Base-by-base conservation (phyloP, 1,140 invertebrate genomes). In the Polypedilum vanderplanki region DNA sequence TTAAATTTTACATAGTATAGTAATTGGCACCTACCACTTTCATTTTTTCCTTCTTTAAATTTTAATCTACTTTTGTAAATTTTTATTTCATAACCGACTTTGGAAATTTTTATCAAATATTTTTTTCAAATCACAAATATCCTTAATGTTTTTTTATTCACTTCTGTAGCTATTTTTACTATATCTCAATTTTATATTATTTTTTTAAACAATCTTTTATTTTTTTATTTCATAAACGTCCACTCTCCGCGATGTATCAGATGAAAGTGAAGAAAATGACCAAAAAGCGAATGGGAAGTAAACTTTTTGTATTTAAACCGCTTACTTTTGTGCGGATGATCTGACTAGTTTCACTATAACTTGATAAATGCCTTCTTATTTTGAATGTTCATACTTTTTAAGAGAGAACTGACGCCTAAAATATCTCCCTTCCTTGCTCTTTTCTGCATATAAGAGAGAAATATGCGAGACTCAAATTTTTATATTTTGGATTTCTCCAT, bases 311-410 rank as follows among this genome's bases (percentile, higher is more conserved):
- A n/a, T n/a, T n/a, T n/a, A n/a, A n/a, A n/a, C n/a, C n/a, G n/a
- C n/a, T 57, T 15, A 33, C 24, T 33, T 33, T 33, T 33, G 5
- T 33, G 46, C n/a, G 46, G 65, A 70, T 17, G 20, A 70, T 17
- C 65, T 70, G 65, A 70, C 65, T 70, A 70, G 65, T 70, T 70
- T 70, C 65, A 70, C 65, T 70, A 70, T 70, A 70, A 70, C 20
- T 70, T 22, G 20, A 70, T 70, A 70, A 70, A 70, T 70, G 65
- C 65, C 65, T 18, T 22, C 65, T 8, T 70, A 18, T 18, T 70
- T 70, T 70, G 65, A 70, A 70, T 70, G 65, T 70, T 18, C 65
- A 22, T 70, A 70, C 10, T 17, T 70, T 70, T 18, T 70, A 70
- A 70, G 65, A 70, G 20, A 70, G 8, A 22, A n/a, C n/a, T n/a